These are phyloP conservation scores for Neolamprologus kungweensis DNA, from an alignment of 2,113 vertebrate genomes.

Conservation along the genomic window DNA sequence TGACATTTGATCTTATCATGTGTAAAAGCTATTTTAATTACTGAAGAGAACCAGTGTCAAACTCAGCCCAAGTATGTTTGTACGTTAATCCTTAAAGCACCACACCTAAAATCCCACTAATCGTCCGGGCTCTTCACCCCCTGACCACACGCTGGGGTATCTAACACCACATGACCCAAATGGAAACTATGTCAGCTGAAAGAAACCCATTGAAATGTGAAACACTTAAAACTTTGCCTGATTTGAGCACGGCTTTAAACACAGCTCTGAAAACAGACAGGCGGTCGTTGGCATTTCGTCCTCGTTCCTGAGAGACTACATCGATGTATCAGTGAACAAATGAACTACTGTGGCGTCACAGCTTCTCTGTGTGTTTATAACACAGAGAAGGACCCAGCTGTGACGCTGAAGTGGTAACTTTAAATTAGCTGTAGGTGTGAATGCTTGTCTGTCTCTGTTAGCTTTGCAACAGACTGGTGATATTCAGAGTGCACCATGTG, in stretches of 20 bases:
- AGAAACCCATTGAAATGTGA: rapidly evolving
- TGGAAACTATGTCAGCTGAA: rapidly evolving
- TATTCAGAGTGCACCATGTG: rapidly evolving
- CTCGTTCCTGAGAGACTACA: neutral
- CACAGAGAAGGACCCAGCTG: neutral
- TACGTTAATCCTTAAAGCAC: neutral
- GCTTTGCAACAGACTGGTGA: neutral
- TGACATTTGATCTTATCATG: neutral
- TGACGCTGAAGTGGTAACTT: neutral
- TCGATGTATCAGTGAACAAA: neutral
- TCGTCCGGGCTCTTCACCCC: neutral
- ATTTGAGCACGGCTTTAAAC: neutral
- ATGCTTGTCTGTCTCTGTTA: neutral
- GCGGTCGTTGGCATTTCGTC: neutral
- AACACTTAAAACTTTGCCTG: neutral
- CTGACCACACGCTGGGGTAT: neutral
- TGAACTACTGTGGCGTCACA: rapidly evolving
- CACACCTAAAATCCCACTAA: neutral
- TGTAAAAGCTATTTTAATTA: neutral
- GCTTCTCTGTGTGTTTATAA: neutral
- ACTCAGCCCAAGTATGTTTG: rapidly evolving
- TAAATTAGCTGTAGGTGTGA: neutral
- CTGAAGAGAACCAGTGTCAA: neutral
- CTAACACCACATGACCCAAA: rapidly evolving
- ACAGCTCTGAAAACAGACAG: neutral